Percentiles rank a stretch among this genome's conserved stretches.
phyloP scores from a whole-genome alignment of 2,888 invertebrate species.

The Gryllus longicercus region DNA sequence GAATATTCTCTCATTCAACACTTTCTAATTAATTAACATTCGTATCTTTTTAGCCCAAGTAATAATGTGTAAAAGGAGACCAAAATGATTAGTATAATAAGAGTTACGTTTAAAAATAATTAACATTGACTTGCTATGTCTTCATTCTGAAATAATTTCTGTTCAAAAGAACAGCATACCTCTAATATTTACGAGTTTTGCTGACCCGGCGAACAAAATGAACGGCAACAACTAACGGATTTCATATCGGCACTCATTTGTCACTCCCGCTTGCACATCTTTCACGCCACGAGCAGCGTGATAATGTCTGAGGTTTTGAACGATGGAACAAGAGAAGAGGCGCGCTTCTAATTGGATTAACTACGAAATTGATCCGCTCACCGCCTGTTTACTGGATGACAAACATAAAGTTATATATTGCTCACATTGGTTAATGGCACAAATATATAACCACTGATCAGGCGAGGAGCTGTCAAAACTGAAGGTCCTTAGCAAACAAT shows the following conservation, averaged over 20 bases:
- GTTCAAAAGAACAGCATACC: no score
- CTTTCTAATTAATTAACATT: no score
- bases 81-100: no score
- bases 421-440: background rate
- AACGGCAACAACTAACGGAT: background rate
- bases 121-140: no score
- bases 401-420: background rate
- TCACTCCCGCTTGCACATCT: background rate
- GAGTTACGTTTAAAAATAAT: no score
- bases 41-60: no score
- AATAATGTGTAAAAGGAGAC: no score
- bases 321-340: background rate
- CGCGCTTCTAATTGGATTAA: background rate
- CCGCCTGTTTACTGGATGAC: slow-evolving; percentile 6
- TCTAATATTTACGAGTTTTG: no score
- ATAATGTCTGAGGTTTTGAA: background rate
- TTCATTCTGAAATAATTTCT: no score
- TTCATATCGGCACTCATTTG: background rate
- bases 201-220: background rate
- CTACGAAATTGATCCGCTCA: slow-evolving; percentile 10
- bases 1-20: no score
- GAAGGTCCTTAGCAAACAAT: background rate
- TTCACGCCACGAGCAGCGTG: background rate
- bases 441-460: background rate
- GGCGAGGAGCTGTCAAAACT: background rate